Conservation (phyloP, 2,797 vertebrate species). For the Sebastiscus albofasciatus region DNA sequence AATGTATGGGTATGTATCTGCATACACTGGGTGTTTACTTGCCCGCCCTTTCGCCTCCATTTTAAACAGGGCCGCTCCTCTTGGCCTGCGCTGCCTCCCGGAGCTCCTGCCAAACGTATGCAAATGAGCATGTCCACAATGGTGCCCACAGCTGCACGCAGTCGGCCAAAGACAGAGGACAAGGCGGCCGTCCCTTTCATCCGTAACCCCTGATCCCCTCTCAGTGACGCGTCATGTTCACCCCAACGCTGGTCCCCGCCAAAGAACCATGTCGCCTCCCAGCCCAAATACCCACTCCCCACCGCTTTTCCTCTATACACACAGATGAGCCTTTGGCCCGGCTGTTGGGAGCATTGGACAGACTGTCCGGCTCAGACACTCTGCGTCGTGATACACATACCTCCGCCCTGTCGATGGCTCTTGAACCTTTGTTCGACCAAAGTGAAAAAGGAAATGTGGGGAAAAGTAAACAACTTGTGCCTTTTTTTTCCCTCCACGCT, state of each 20-base stretch:
- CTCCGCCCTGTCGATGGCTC: conserved; percentile 49
- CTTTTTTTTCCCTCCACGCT: conserved; percentile 33
- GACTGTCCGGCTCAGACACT: conserved; percentile 56
- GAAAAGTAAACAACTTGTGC: conserved; percentile 72
- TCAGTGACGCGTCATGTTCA: conserved; percentile 80
- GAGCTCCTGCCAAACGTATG: conserved; percentile 82
- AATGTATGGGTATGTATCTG: conserved; percentile 80
- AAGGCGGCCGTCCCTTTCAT: conserved; percentile 80
- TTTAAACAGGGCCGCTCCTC: conserved; percentile 76
- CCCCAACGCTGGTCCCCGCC: conserved; percentile 69
- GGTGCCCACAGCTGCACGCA: conserved; percentile 81
- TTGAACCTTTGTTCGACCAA: conserved; percentile 66
- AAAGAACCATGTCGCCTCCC: conserved; percentile 70
- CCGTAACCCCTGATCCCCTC: conserved; percentile 83
- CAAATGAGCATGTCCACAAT: conserved; percentile 81
- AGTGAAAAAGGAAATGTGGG: conserved; percentile 67
- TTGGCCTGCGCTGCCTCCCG: conserved; percentile 73
- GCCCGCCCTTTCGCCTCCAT: conserved; percentile 81
- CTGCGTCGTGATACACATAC: conserved; percentile 44
- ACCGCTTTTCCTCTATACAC: conserved; percentile 57
- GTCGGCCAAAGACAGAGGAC: conserved; percentile 79
- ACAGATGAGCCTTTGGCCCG: conserved; percentile 72
- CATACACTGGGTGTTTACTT: conserved; percentile 79
- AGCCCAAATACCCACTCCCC: conserved; percentile 48
- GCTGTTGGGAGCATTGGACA: conserved; percentile 58